phyloP scores from a whole-genome alignment of 2,888 invertebrate species.

The Palloptera scutellata region DNA sequence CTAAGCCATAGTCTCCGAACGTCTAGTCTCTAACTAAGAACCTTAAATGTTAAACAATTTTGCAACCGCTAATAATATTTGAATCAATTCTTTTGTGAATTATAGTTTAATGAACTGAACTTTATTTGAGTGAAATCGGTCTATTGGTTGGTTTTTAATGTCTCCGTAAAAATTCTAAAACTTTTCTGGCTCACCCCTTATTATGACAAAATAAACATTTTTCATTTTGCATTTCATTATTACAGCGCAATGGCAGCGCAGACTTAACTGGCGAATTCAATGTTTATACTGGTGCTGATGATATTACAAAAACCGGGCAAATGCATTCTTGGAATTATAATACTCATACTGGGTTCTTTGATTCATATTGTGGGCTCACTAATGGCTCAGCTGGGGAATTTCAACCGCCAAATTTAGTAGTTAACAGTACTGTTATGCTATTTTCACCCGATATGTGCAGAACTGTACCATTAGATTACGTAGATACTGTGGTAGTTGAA shows the following conservation, averaged over 20 bases:
- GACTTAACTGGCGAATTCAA: conserved; percentile 80
- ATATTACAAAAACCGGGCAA: conserved; percentile 72
- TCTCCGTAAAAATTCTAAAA: no score
- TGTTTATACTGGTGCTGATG: conserved; percentile 74
- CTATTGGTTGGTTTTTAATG: no score
- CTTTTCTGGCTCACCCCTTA: no score
- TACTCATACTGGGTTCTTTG: conserved; percentile 67
- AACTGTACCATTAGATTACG: conserved; percentile 71
- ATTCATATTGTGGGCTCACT: conserved; percentile 69
- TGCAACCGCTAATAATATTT: no score
- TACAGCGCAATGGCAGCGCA: conserved; percentile 80
- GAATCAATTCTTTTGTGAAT: no score
- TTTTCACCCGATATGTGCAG: conserved; percentile 83
- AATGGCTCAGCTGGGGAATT: conserved; percentile 84
- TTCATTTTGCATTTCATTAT: conserved; percentile 40
- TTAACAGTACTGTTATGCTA: conserved; percentile 68
- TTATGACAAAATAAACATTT: background rate
- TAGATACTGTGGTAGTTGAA: conserved; percentile 67
- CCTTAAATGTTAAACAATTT: no score
- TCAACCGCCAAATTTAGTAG: conserved; percentile 72
- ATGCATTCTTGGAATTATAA: conserved; percentile 78
- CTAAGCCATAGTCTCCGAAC: no score
- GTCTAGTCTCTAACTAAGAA: no score
- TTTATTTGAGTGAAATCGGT: no score
- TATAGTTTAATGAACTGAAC: no score